A percentile compares a stretch with the other conserved stretches of the same genome.
These are phyloP conservation scores for Sula dactylatra DNA, from an alignment of 2,113 vertebrate genomes.

Conservation along the genomic window DNA sequence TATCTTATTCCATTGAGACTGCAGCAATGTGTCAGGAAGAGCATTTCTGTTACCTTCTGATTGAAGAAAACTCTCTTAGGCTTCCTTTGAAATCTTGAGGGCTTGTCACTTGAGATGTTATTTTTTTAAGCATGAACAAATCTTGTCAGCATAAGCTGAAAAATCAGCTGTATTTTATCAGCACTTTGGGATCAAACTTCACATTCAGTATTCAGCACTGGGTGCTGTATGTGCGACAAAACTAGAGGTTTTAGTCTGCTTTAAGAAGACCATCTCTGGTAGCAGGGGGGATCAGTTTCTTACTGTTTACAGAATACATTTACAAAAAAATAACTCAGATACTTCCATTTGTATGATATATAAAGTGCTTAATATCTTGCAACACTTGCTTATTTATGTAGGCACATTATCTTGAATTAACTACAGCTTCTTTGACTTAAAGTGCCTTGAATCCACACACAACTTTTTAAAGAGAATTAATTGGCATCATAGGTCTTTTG, in stretches of 20 bases:
- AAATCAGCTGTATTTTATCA: constrained; percentile 40
- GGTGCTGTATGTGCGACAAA: neutral
- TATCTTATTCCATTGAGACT: constrained; percentile 52
- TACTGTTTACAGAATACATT: neutral
- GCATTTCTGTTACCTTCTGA: constrained; percentile 59
- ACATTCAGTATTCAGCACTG: constrained; percentile 1
- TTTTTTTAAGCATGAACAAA: constrained; percentile 63
- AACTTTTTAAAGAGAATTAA: constrained; percentile 59
- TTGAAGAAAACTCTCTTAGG: constrained; percentile 57
- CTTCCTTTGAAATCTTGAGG: constrained; percentile 68
- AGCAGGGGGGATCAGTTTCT: neutral
- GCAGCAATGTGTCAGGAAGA: constrained; percentile 20
- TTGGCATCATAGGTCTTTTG: constrained; percentile 43
- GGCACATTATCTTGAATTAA: constrained; percentile 1
- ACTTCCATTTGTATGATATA: neutral
- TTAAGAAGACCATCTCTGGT: neutral
- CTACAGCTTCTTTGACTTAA: constrained; percentile 13
- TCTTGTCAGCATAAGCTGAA: constrained; percentile 27
- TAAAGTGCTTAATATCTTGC: neutral
- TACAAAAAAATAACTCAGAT: neutral
- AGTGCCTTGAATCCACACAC: neutral
- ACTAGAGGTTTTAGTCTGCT: neutral
- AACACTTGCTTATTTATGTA: neutral
- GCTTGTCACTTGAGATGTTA: constrained; percentile 62
- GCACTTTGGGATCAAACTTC: constrained; percentile 24